Evolutionary conservation across 2,113 vertebrate genomes (phyloP), one percentile per base, ranked within the genome.

Genomic region (Cacatua alba): DNA sequence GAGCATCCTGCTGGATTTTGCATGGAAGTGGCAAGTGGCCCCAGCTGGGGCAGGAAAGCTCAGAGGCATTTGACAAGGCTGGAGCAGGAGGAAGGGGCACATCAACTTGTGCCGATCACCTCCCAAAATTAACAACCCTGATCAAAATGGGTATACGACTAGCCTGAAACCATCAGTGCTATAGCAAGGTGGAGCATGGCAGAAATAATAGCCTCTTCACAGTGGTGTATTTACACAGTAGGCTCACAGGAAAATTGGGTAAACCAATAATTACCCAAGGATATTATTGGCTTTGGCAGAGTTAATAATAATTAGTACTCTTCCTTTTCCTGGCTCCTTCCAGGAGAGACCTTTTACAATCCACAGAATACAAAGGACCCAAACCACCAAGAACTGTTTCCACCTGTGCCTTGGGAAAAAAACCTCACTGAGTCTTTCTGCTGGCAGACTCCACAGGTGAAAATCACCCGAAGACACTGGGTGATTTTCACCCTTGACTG

Each of bases 211-310:
- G 76, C 87, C 92, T 95, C 93, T 94, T 83, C 55, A 81, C 79
- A 83, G 78, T 57, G 72, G 64, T 88, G 88, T 94, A 88, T 97
- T 97, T 96, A 94, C 91, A 95, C 90, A 96, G 95, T 87, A 97
- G 92, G 92, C 93, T 95, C 87, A 71, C 92, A 91, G 94, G 96
- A 96, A 96, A 96, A 97, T 94, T 94, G 93, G 88, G 95, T 96
- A 96, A 96, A 97, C 95, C 85, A 33, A 94, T 96, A 95, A 96
- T 97, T 97, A 97, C 92, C 86, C 72, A 86, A 92, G 90, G 94
- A 97, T 95, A 93, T 96, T 96, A 97, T 97, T 97, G 94, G 93
- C 89, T 97, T 97, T 97, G 93, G 96, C 94, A 95, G 93, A 96
- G 93, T 96, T 96, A 97, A 94, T 94, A 97, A 95, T 94, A 96